These are phyloP conservation scores for Simalia tracyae DNA, from an alignment of 2,797 vertebrate genomes.

Conservation along the genomic window DNA sequence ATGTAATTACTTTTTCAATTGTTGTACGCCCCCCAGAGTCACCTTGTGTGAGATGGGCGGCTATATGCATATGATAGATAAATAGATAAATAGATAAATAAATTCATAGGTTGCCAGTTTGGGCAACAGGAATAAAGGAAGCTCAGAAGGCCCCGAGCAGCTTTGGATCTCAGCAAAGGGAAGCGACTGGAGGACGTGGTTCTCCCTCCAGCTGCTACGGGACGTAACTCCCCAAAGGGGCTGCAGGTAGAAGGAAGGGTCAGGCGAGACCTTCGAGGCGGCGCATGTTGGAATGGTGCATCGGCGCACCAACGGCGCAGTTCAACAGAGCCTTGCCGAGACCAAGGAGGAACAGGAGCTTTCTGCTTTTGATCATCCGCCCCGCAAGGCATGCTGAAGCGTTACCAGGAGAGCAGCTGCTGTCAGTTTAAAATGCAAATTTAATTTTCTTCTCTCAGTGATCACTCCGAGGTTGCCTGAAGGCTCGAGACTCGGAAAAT, in stretches of 20 bases:
- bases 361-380: not conserved
- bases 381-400: conserved; percentile 5
- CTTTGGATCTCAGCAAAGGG: not conserved
- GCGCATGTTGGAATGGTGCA: not conserved
- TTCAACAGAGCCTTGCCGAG: not conserved
- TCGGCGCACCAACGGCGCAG: not conserved
- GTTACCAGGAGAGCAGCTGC: conserved; percentile 25
- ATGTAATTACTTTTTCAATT: too few relatives aligned
- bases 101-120: not conserved
- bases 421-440: conserved; percentile 42
- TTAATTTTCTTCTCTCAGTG: conserved; percentile 28
- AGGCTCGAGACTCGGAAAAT: not conserved
- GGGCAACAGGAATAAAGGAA: not conserved
- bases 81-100: too few relatives aligned
- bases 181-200: not conserved
- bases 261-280: not conserved
- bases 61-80: too few relatives aligned
- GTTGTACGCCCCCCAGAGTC: too few relatives aligned
- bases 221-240: not conserved
- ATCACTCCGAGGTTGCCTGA: not conserved
- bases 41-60: too few relatives aligned
- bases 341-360: not conserved
- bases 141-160: not conserved
- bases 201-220: not conserved
- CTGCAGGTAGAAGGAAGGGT: not conserved